Percentiles rank a stretch among this genome's conserved stretches.
Evolutionary conservation across 2,113 vertebrate species (phyloP).

Genomic region (Phrynocephalus versicolor): DNA sequence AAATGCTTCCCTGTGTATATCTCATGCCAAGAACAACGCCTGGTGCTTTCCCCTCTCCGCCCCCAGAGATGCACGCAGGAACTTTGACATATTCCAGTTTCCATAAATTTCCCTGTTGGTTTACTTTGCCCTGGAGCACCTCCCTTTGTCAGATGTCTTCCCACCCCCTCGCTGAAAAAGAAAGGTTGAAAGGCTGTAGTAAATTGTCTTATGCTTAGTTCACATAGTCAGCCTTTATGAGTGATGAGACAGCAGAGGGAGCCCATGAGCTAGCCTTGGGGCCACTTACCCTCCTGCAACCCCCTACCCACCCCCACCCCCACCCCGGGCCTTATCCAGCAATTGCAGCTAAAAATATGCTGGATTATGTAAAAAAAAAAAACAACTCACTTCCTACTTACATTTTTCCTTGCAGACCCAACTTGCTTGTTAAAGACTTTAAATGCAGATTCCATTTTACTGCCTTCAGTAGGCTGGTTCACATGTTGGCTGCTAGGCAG

Average conservation of each 20-base stretch:
- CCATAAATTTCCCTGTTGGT: slow-evolving; percentile 31
- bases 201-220: not conserved
- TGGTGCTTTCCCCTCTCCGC: slow-evolving; percentile 27
- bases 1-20: slow-evolving; percentile 43
- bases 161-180: slow-evolving; percentile 14
- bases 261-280: not conserved
- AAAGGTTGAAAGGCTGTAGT: slow-evolving; percentile 17
- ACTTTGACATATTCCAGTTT: not conserved
- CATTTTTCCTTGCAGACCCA: not conserved
- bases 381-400: not conserved
- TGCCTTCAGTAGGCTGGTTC: too few relatives aligned
- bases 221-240: not conserved
- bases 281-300: not conserved
- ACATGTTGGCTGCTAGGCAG: too few relatives aligned
- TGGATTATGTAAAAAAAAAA: not conserved
- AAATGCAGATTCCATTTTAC: too few relatives aligned
- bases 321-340: not conserved
- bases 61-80: slow-evolving; percentile 23
- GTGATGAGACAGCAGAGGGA: not conserved
- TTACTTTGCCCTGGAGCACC: slow-evolving; percentile 33
- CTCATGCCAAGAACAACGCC: slow-evolving; percentile 20
- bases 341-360: not conserved
- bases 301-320: too few relatives aligned
- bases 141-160: slow-evolving; percentile 10
- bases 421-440: too few relatives aligned